Percentiles rank a stretch among this genome's conserved stretches.
These are phyloP conservation scores for Rousettus madagascariensis DNA, from an alignment of 2,797 vertebrate species.

Conservation along the genomic window DNA sequence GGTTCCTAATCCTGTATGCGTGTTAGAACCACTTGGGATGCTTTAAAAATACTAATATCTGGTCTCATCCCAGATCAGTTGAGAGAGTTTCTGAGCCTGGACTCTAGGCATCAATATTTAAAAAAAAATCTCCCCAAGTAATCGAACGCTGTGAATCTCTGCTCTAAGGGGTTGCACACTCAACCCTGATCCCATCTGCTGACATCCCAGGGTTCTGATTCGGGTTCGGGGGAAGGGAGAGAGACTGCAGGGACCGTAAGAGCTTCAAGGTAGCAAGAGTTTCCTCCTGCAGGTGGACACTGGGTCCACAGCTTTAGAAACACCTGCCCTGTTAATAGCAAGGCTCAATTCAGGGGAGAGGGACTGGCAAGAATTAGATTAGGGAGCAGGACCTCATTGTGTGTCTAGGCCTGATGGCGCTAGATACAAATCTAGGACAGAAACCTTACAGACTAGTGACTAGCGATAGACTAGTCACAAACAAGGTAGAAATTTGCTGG, in stretches of 20 bases:
- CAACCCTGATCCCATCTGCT: neutral
- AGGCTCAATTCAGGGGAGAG: neutral
- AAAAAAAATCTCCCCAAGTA: neutral
- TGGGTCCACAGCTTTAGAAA: neutral
- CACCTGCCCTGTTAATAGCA: neutral
- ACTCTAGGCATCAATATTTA: neutral
- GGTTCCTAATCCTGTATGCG: neutral
- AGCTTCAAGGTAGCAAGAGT: neutral
- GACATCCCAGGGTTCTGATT: neutral
- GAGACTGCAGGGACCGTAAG: neutral
- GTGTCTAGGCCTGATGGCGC: neutral
- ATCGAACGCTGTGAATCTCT: neutral
- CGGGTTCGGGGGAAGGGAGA: neutral
- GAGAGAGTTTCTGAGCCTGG: neutral
- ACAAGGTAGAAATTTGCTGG: neutral
- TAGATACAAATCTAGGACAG: neutral
- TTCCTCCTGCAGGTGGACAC: neutral
- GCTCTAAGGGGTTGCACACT: neutral
- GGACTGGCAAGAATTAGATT: neutral
- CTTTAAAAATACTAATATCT: neutral
- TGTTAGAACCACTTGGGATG: neutral
- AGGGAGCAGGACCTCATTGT: neutral
- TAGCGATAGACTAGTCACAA: neutral
- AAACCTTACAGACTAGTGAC: neutral
- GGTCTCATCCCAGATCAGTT: neutral